Evolutionary conservation across 2,113 vertebrate species (phyloP), one percentile per base, ranked within the genome.

Genomic region (Rhynchopsitta pachyrhyncha): DNA sequence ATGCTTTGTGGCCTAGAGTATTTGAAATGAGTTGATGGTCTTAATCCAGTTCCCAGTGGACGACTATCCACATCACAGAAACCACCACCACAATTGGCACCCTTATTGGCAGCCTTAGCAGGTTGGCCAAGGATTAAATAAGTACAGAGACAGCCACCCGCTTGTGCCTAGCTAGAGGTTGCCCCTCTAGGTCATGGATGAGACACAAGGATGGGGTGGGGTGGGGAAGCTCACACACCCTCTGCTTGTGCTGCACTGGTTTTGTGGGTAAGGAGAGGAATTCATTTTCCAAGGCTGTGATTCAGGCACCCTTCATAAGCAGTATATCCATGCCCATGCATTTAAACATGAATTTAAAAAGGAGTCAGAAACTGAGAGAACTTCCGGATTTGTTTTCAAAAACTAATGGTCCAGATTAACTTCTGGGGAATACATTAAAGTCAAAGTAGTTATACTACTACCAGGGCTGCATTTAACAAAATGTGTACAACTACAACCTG

Each of bases 51-150:
- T 97, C 97, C 93, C 95, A 96, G 93, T 93, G 95, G 95, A 96
- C 33, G 7, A 90, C 82, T 93, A 39, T 88, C 97, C 97, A 97
- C 97, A 97, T 97, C 97, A 97, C 91, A 97, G 91, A 92, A 97
- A 96, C 96, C 97, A 96, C 71, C 92, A 94, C 95, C 97, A 97
- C 97, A 97, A 96, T 88, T 97, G 97, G 96, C 97, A 96, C 91
- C 90, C 92, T 88, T 93, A 27, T 31, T 90, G 69, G 95, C 97
- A 96, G 96, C 91, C 88, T 86, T 79, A 91, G 92, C 97, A 96
- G 84, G 77, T 88, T 97, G 97, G 96, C 95, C 80, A 47, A 81
- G 91, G 95, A 94, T 96, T 97, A 96, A 97, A 97, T 96, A 89
- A 97, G 93, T 73, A 87, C 79, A 85, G 94, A 91, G 95, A 33